Base-by-base conservation (phyloP, 2,113 vertebrate species). In the Stigmatopora argus region DNA sequence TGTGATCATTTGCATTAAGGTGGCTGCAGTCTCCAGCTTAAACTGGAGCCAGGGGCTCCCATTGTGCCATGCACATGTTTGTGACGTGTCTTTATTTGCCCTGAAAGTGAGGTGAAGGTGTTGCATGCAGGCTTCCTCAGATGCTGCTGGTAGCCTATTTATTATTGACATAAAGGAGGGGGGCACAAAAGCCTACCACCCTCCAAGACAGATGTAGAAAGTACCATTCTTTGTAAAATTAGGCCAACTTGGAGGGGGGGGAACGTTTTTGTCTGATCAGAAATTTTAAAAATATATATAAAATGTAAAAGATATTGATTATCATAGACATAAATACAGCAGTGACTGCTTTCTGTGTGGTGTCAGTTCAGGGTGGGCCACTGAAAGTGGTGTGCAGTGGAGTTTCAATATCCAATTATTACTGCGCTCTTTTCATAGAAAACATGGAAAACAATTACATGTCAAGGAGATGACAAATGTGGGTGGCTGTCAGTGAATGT, bases 101-200 rank as follows among this genome's bases (percentile, higher is more conserved):
- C 47, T 64, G 47, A 75, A 85, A 87, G 82, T 83, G 73, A 82
- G 82, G 68, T 77, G 78, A 44, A 76, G 66, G 69, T 79, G 66
- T 77, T 73, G 78, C 75, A 67, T 52, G 51, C 78, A 63, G 70
- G 69, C 69, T 78, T 67, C 80, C 31, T 46, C 65, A 65, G 59
- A 78, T 46, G 78, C 83, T 79, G 0, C 64, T 78, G 74, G 80
- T 67, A 72, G 74, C 64, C 62, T 74, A 85, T 88, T 73, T 83
- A 83, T 87, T 85, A 87, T 83, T 86, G 70, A 86, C 75, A 79
- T 7, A 41, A 8, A 66, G 12, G 14, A 26, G 15, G 57, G 8
- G 73, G 77, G 74, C 83, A 69, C 13, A 73, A 70, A 79, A 78
- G 73, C 80, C 62, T 66, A 75, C 77, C 56, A 23, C 11, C 51